phyloP scores from a whole-genome alignment of 2,888 invertebrate species.

The Folsomia manolachei region DNA sequence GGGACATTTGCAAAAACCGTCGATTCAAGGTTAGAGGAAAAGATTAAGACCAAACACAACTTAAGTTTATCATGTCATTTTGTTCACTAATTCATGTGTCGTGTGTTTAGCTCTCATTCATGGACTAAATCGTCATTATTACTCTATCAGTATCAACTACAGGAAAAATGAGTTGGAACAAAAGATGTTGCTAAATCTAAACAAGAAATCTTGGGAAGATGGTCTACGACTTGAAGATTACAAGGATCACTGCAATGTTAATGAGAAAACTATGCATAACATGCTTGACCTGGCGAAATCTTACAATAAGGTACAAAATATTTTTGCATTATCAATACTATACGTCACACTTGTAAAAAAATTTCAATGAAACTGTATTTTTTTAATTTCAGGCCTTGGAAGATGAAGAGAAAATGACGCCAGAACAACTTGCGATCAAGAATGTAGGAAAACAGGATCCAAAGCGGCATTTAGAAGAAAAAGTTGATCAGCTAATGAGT shows the following conservation, averaged over 20 bases:
- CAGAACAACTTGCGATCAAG: slow-evolving; percentile 97
- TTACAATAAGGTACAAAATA: slow-evolving; percentile 79
- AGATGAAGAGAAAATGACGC: slow-evolving; percentile 99
- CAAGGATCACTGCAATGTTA: slow-evolving; percentile 85
- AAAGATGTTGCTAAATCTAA: slow-evolving; percentile 96
- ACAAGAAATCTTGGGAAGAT: slow-evolving; percentile 99
- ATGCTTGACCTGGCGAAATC: slow-evolving; percentile 97
- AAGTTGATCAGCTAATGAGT: slow-evolving; percentile 86
- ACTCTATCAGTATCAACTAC: slow-evolving; percentile 99
- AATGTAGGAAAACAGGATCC: slow-evolving; percentile 99
- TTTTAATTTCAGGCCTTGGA: slow-evolving; percentile 70
- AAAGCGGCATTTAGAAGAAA: slow-evolving; percentile 97
- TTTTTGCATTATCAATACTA: not conserved
- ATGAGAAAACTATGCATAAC: slow-evolving; percentile 89
- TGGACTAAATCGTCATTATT: slow-evolving; percentile 97
- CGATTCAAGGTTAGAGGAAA: too few relatives aligned
- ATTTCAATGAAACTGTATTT: not conserved
- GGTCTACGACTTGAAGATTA: slow-evolving; percentile 87
- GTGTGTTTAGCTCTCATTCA: slow-evolving; percentile 99
- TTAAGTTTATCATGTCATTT: too few relatives aligned
- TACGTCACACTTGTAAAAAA: not conserved
- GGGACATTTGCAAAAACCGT: slow-evolving; percentile 97
- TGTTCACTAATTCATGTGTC: too few relatives aligned
- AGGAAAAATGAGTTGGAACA: slow-evolving; percentile 98
- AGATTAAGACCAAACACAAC: too few relatives aligned